Evolutionary conservation across 2,888 invertebrate species (phyloP), one percentile per base, ranked within the genome.

Genomic region (Panzeria rudis): DNA sequence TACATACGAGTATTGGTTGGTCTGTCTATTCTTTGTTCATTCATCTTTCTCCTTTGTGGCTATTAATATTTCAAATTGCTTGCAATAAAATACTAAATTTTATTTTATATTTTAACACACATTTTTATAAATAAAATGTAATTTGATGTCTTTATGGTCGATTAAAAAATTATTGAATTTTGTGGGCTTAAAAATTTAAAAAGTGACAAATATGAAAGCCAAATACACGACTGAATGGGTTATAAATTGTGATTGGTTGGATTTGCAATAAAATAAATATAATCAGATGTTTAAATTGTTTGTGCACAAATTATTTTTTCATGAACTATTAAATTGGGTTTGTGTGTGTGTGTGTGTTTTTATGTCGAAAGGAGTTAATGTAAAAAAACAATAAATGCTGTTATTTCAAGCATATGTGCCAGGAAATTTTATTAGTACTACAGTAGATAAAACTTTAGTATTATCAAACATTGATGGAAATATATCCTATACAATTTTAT

Each of bases 101-200:
- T 68, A 50, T 80, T 81, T 72, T 50, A 59, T 78, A 64, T 5
- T 62, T 54, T 64, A 29, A 64, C 64, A 64, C 47, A 64, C 32
- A 47, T 56, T 77, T 78, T 86, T 87, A 75, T 86, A 73, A 71
- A 79, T 50, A 29, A 84, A 88, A 88, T 88, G 88, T 77, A 88
- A 88, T 89, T 88, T 88, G 89, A 90, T 90, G 88, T 88, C 89
- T 89, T 90, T 89, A 90, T 89, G 90, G 88, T 88, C 89, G 88
- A 90, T 91, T 91, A 89, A 87, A 80, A 85, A 86, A 83, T 87
- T 86, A 86, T 80, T 85, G 78, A 78, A 73, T 84, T 73, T 77
- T 80, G 78, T 83, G 78, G 68, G 61, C 61, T 71, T 56, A 47
- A 71, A 62, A 71, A 59, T 69, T 6, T 20, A 25, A 66, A 62